Base-by-base conservation (phyloP, 2,888 invertebrate species). In the Phragmatobia fuliginosa region DNA sequence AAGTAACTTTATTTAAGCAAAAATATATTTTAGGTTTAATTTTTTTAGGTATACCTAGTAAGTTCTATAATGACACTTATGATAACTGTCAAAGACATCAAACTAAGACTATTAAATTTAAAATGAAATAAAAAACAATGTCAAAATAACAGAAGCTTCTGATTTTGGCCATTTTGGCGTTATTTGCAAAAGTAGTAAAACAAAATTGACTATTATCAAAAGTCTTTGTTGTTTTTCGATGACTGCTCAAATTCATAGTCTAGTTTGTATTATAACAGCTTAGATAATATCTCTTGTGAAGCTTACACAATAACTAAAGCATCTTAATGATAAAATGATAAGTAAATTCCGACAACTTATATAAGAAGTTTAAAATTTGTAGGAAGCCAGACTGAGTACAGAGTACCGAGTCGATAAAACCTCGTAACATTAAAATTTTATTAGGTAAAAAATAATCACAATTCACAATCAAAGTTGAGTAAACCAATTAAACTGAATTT, bases 271-370 rank as follows among this genome's bases (percentile, higher is more conserved):
- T 28, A 56, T 36, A 56, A 65, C 56, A 36, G 25, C 18, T 36
- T 21, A 41, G 31, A 63, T 78, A 75, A 75, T 66, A 65, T 73
- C 67, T 64, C 32, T 66, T 65, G 61, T 67, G 68, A 71, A 71
- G 59, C 67, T 88, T 85, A 81, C 71, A 77, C 78, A 87, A 87
- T 71, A 32, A 69, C 72, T 73, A 74, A 75, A 76, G 76, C 77
- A 79, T 62, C 77, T 79, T 68, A 74, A 56, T 66, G 69, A 67
- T 41, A 36, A 56, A 66, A 64, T 64, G 18, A 49, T 64, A 64
- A 52, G 25, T 64, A 65, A 66, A 64, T 64, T 59, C 41, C 49
- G 59, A 66, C 66, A 68, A 52, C 59, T n/a, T 62, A 33, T 58
- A 59, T 58, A 52, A 68, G 45, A 33, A 56, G 28, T 28, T 28